phyloP scores from a whole-genome alignment of 1,140 invertebrate species.

The Steinernema feltiae region DNA sequence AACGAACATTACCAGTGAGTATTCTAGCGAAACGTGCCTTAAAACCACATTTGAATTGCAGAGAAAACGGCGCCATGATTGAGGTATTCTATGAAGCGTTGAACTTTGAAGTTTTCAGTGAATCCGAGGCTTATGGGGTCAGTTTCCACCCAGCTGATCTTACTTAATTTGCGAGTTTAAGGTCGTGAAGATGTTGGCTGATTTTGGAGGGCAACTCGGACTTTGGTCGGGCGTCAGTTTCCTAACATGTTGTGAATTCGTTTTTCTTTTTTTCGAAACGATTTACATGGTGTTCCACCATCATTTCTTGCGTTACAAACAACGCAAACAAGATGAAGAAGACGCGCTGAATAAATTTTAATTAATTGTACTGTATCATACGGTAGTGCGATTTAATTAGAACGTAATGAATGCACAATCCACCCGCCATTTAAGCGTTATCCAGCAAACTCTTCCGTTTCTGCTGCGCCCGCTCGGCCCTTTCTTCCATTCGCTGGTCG shows the following conservation, averaged over 20 bases:
- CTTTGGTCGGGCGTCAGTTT: conserved; percentile 53
- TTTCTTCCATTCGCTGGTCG: too few species aligned
- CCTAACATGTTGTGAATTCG: conserved; percentile 50
- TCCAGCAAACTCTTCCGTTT: too few species aligned
- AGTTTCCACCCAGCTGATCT: conserved; percentile 37
- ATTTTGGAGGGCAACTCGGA: conserved; percentile 52
- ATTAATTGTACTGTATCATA: background rate
- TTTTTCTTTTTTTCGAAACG: conserved; percentile 50
- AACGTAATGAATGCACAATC: too few species aligned
- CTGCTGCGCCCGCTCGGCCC: too few species aligned
- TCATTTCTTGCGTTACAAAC: conserved; percentile 25
- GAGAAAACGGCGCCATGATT: conserved; percentile 54
- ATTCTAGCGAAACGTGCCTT: background rate
- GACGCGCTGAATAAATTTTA: background rate
- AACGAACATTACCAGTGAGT: conserved; percentile 51
- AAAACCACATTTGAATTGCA: conserved; percentile 28
- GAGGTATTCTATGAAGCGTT: conserved; percentile 55
- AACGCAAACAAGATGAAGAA: background rate
- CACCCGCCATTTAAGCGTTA: too few species aligned
- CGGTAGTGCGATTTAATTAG: too few species aligned
- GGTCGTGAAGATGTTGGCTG: conserved; percentile 46
- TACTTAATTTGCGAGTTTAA: background rate
- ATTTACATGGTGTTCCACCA: conserved; percentile 44
- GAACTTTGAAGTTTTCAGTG: conserved; percentile 52
- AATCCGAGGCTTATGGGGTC: conserved; percentile 52